Evolutionary conservation across 2,888 invertebrate genomes (phyloP).

Genomic region (Patella pellucida): DNA sequence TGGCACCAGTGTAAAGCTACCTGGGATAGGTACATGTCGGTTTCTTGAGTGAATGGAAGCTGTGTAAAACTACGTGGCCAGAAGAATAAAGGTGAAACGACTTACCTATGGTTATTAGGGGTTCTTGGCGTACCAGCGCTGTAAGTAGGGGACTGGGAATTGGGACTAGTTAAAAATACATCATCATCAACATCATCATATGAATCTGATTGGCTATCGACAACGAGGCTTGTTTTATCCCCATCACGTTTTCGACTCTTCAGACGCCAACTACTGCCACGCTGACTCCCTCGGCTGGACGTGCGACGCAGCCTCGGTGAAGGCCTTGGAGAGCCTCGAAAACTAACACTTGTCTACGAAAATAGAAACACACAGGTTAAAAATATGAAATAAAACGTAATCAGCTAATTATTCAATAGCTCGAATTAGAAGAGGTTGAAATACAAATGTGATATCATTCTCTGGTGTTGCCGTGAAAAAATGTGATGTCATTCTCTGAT

Average conservation of each 20-base stretch:
- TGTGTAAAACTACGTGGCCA: no score
- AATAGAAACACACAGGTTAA: not conserved
- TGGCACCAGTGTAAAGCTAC: no score
- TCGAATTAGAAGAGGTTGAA: no score
- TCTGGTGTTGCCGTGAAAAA: no score
- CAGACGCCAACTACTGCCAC: constrained; percentile 67
- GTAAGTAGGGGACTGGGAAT: constrained; percentile 43
- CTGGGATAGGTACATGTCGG: no score
- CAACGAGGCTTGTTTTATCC: constrained; percentile 66
- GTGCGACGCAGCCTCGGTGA: constrained; percentile 59
- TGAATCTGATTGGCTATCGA: constrained; percentile 70
- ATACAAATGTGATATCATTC: no score
- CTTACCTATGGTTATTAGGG: constrained; percentile 54
- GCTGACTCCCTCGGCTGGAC: constrained; percentile 68
- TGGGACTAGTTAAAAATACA: constrained; percentile 44
- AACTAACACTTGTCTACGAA: constrained; percentile 41
- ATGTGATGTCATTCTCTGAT: no score
- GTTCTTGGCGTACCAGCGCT: constrained; percentile 42
- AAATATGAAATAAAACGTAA: no score
- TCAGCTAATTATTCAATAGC: no score
- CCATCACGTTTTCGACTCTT: constrained; percentile 56
- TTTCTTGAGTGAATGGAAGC: no score
- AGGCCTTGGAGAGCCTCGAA: constrained; percentile 55
- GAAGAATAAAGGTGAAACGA: not conserved
- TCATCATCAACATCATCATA: constrained; percentile 73